Conservation (phyloP, 2,888 invertebrate species). For the Drosophila acutilabella region DNA sequence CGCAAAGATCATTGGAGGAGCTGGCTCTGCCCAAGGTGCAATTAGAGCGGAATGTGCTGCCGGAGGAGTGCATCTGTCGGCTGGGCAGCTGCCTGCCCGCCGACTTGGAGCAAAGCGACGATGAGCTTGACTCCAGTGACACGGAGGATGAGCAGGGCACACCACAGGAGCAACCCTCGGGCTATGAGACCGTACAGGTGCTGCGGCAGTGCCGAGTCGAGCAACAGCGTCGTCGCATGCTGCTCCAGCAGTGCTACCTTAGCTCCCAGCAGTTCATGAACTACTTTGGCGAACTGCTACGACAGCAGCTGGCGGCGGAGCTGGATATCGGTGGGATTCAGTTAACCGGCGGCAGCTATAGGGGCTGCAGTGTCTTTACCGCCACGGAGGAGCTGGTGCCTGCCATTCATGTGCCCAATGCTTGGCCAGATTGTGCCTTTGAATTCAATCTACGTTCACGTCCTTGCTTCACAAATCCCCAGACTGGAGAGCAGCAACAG, state of each 20-base stretch:
- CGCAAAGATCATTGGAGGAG: conserved; percentile 86
- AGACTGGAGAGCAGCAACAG: conserved; percentile 87
- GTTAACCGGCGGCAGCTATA: conserved; percentile 87
- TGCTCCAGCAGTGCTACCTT: conserved; percentile 84
- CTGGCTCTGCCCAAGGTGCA: conserved; percentile 55
- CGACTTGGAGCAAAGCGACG: conserved; percentile 64
- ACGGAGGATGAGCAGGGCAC: conserved; percentile 16
- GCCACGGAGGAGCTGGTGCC: conserved; percentile 89
- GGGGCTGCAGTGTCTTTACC: conserved; percentile 89
- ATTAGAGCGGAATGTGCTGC: conserved; percentile 75
- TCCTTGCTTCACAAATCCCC: conserved; percentile 86
- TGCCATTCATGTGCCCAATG: conserved; percentile 86
- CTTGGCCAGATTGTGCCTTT: conserved; percentile 90
- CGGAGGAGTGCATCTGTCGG: conserved; percentile 79
- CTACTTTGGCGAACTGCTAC: conserved; percentile 88
- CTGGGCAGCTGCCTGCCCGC: conserved; percentile 74
- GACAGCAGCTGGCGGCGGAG: conserved; percentile 87
- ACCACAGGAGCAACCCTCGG: conserved; percentile 24
- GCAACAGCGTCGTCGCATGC: conserved; percentile 58
- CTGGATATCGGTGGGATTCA: conserved; percentile 87
- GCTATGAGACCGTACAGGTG: conserved; percentile 75
- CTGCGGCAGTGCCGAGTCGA: conserved; percentile 71
- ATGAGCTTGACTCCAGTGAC: conserved; percentile 52
- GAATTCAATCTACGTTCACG: conserved; percentile 89
- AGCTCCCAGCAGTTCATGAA: conserved; percentile 89